Evolutionary conservation across 2,888 invertebrate species (phyloP), one percentile per base, ranked within the genome.

Genomic region (Leucophenga maculata): DNA sequence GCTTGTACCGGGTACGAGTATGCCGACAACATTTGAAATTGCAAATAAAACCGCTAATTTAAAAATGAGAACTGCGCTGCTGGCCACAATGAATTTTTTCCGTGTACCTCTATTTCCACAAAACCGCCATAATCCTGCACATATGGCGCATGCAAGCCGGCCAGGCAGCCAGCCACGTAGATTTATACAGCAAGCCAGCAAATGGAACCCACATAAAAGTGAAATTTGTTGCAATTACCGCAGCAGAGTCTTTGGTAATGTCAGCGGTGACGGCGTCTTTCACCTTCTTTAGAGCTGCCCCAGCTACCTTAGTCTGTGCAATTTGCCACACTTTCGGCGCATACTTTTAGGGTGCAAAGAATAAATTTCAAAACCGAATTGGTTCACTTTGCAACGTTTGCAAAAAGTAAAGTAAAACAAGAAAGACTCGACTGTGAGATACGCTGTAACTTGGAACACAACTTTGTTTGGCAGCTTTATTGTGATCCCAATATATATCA

Each of bases 31-130:
- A 75, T 74, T 72, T 72, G 60, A 77, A 75, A 76, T 77, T 76
- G 82, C 81, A 83, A 78, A 85, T 83, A 82, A 84, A 84, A 84
- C 80, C 82, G 79, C 83, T 79, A 83, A 84, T 84, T 82, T 84
- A 75, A 83, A 83, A 81, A 77, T 78, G 79, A 79, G 82, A 82
- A 80, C 80, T 80, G 82, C 26, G 26, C 80, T 74, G 73, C n/a
- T 73, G 76, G 3, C 54, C 52, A 8, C 54, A 1, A 13, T 16
- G 65, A 31, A 52, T 13, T 65, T 48, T 26, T 31, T 65, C 26
- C 26, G 2, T 26, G 3, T 26, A 26, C 26, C 26, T 26, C 26
- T 26, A 26, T 26, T 26, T 26, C 26, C 26, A 57, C 57, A 57
- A 57, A 55, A 52, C 44, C 60, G 64, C 68, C 74, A 70, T 67